Evolutionary conservation across 2,797 vertebrate genomes (phyloP).

Genomic region (Pangasius larnaudii): DNA sequence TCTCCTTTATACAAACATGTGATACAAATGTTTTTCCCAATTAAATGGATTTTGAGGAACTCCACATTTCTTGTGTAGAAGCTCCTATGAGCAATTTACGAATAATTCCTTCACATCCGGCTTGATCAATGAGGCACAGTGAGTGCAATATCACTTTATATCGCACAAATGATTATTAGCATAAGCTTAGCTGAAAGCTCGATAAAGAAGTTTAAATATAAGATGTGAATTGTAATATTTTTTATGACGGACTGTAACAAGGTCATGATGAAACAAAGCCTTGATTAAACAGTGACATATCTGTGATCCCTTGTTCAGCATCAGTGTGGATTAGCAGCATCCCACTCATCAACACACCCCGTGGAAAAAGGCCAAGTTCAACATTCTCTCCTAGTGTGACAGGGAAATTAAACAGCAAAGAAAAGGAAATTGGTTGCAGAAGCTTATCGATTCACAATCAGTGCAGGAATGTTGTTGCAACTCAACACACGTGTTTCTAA

Average conservation of each 20-base stretch:
- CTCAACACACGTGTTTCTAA: neutral
- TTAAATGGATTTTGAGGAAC: neutral
- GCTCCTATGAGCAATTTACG: neutral
- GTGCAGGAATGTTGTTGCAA: neutral
- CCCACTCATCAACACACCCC: slow-evolving; percentile 28
- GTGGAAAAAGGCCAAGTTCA: slow-evolving; percentile 17
- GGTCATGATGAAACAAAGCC: slow-evolving; percentile 1
- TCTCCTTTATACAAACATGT: too few species aligned
- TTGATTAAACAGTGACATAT: neutral
- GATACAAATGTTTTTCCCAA: neutral
- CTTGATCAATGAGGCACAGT: neutral
- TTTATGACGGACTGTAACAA: neutral
- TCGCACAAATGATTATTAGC: neutral
- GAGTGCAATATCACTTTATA: neutral
- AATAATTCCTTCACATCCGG: slow-evolving; percentile 1
- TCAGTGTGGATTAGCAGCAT: neutral
- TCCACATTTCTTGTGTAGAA: neutral
- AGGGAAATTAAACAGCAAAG: slow-evolving; percentile 7
- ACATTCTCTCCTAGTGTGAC: neutral
- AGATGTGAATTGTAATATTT: neutral
- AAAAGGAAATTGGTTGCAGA: neutral
- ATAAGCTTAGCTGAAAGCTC: neutral
- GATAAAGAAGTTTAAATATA: neutral
- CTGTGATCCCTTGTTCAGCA: slow-evolving; percentile 4
- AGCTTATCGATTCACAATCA: neutral